Evolutionary conservation across 2,113 vertebrate species (phyloP).

Genomic region (Nothocercus julius): DNA sequence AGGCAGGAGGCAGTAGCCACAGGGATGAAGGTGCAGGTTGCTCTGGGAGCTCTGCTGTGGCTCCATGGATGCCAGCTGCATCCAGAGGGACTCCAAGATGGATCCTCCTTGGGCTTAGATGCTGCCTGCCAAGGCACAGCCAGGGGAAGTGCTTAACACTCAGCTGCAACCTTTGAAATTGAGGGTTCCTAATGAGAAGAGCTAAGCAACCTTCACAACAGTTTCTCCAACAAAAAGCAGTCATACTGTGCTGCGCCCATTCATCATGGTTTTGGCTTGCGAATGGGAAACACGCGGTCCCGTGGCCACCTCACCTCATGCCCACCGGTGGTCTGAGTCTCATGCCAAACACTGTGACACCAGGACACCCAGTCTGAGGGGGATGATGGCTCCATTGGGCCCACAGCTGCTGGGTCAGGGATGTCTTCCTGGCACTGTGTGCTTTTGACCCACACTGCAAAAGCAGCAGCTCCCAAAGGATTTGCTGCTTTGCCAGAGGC

Average conservation of each 20-base stretch:
- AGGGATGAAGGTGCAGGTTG: background rate
- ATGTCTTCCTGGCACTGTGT: background rate
- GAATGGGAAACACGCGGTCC: background rate
- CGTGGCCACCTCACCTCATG: background rate
- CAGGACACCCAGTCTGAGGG: fast-evolving
- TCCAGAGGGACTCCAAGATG: background rate
- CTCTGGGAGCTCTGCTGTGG: background rate
- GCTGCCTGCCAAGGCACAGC: background rate
- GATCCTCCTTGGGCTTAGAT: background rate
- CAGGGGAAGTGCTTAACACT: background rate
- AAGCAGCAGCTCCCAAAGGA: background rate
- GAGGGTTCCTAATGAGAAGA: background rate
- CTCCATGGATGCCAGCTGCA: background rate
- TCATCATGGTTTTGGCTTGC: background rate
- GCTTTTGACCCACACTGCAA: background rate
- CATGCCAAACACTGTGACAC: fast-evolving
- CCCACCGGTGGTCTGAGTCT: background rate
- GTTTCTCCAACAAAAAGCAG: background rate
- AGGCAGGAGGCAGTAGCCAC: background rate
- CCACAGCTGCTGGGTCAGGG: too few species aligned
- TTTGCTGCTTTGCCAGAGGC: background rate
- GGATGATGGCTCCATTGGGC: too few species aligned
- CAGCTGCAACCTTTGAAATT: background rate
- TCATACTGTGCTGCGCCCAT: background rate
- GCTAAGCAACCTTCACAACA: background rate